Conservation (phyloP, 2,113 vertebrate genomes). For the Etheostoma cragini region DNA sequence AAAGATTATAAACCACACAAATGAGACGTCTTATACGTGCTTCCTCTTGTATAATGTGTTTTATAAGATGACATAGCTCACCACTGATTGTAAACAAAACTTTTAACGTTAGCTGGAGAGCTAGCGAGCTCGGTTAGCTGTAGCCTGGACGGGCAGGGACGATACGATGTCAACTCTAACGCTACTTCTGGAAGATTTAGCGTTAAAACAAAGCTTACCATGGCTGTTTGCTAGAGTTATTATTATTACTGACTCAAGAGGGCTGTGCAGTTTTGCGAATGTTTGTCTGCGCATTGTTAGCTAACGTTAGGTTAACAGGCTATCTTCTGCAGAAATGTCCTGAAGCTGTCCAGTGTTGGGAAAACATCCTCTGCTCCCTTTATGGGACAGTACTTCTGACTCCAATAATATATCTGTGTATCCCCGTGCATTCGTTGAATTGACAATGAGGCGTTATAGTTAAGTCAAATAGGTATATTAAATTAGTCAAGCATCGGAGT, state of each 20-base stretch:
- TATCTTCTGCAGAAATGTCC: conserved; percentile 4
- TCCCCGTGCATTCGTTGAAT: no score
- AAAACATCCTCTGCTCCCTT: no score
- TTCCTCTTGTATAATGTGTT: rapidly evolving
- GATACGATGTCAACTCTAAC: conserved; percentile 10
- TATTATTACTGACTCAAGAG: not conserved
- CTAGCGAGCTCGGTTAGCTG: conserved; percentile 56
- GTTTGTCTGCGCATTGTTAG: conserved; percentile 33
- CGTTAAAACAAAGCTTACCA: not conserved
- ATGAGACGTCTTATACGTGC: rapidly evolving
- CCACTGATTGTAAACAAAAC: conserved; percentile 78
- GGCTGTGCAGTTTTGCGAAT: not conserved
- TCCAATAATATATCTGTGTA: no score
- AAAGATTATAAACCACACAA: rapidly evolving
- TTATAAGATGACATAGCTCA: conserved; percentile 64
- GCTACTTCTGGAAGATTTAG: not conserved
- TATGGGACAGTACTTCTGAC: no score
- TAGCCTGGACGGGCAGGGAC: not conserved
- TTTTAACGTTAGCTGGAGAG: conserved; percentile 64
- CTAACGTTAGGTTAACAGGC: conserved; percentile 5
- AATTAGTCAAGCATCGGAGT: no score
- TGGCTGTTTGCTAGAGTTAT: not conserved
- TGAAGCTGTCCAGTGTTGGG: not conserved
- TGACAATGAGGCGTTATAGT: no score
- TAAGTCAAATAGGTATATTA: no score